Base-by-base conservation (phyloP, 2,888 invertebrate species). In the Brachycybe producta region DNA sequence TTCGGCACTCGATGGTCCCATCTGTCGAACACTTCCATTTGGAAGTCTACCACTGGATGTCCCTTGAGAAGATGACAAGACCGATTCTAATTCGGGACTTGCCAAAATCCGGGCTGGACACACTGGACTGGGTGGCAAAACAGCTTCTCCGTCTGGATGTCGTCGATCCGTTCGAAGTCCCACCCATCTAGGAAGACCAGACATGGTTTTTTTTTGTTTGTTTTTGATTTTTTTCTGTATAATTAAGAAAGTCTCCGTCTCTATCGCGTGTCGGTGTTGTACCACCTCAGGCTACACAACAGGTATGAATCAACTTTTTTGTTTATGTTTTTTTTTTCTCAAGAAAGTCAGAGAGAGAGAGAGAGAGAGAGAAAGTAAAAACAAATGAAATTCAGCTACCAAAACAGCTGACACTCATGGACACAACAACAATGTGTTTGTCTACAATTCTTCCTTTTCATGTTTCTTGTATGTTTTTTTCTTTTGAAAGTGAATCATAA, bases 61-160 rank as follows among this genome's bases (percentile, higher is more conserved):
- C n/a, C 46, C 36, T 24, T 23, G 36, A 19, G 38, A 38, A 7
- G n/a, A 5, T 13, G 45, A 46, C 24, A 30, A 13, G 35, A 46
- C 36, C 24, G 46, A 46, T 17, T 27, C 46, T 27, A 23, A 5
- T 23, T 46, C 46, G 8, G 46, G 46, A 23, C 46, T 46, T 21
- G 46, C 46, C 34, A 46, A 26, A 7, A 46, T 23, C 19, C 46
- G 15, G 5, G 46, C 35, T 27, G 23, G 46, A 19, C 46, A 49
- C 15, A 41, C 41, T 11, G 49, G 39, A n/a, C 49, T 41, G 15
- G 38, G 49, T 5, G 41, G 49, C 7, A 23, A n/a, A 2, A 21
- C 40, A 11, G 26, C 24, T 30, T 49, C 49, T 13, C 17, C 49
- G 21, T 41, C 39, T 1, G 26, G 23, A 5, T 30, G 49, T 23